Evolutionary conservation across 2,888 invertebrate species (phyloP).

Genomic region (Sminthurides aquaticus): DNA sequence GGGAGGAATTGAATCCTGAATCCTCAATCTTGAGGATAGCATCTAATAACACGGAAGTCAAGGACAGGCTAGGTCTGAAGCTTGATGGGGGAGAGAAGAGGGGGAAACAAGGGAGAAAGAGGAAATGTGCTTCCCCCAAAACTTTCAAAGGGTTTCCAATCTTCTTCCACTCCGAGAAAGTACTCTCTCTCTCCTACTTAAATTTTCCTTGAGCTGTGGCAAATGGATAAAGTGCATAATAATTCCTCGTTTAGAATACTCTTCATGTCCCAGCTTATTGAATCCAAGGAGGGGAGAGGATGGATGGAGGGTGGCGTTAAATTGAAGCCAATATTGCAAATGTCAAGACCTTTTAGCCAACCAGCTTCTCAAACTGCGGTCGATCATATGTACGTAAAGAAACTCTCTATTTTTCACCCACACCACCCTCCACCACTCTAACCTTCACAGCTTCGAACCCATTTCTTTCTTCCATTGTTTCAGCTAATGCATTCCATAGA

Average conservation of each 20-base stretch:
- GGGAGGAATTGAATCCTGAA: not conserved
- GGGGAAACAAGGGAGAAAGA: too few relatives aligned
- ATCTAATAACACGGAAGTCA: not conserved
- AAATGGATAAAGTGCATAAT: conserved; percentile 1
- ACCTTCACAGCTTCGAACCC: conserved; percentile 16
- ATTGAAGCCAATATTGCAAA: conserved; percentile 35
- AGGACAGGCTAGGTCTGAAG: not conserved
- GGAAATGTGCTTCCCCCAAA: too few relatives aligned
- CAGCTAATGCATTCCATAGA: not conserved
- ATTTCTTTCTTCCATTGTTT: not conserved
- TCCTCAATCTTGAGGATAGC: not conserved
- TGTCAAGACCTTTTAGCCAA: conserved; percentile 33
- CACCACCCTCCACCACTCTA: conserved; percentile 33
- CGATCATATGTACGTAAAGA: not conserved
- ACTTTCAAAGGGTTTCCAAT: not conserved
- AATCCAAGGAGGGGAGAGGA: not conserved
- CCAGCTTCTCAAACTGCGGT: conserved; percentile 19
- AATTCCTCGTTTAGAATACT: not conserved
- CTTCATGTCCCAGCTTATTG: not conserved
- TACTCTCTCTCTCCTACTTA: not conserved
- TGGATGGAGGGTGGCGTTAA: conserved; percentile 24
- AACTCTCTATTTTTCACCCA: conserved; percentile 26
- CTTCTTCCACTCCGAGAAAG: not conserved
- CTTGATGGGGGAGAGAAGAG: not conserved
- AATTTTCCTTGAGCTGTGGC: too few relatives aligned